Evolutionary conservation across 2,888 invertebrate species (phyloP).

Genomic region (Sminthurides aquaticus): DNA sequence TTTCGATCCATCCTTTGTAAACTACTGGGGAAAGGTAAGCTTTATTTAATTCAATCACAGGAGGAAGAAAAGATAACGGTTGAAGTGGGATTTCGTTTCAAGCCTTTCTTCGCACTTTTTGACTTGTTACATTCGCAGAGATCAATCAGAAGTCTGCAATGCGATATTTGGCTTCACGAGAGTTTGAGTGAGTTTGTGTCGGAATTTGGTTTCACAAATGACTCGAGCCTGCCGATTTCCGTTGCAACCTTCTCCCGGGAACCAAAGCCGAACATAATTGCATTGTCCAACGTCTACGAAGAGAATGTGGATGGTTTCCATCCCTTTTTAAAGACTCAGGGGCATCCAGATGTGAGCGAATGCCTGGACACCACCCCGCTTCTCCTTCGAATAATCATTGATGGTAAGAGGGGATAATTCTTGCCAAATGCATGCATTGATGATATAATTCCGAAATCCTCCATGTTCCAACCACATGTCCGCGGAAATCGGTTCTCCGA

Average conservation of each 20-base stretch:
- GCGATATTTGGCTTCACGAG: constrained; percentile 43
- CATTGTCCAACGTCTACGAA: constrained; percentile 43
- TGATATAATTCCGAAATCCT: neutral
- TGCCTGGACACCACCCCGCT: constrained; percentile 42
- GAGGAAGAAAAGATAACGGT: too few relatives aligned
- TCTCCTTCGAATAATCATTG: constrained; percentile 39
- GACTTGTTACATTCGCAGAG: constrained; percentile 30
- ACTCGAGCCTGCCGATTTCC: constrained; percentile 39
- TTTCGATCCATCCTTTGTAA: constrained; percentile 43
- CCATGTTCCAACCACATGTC: neutral
- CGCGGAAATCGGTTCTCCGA: too few relatives aligned
- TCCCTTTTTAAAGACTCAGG: constrained; percentile 41
- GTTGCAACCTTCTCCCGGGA: constrained; percentile 41
- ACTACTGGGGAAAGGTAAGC: constrained; percentile 43
- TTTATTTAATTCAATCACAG: neutral
- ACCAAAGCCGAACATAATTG: constrained; percentile 41
- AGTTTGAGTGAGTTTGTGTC: constrained; percentile 42
- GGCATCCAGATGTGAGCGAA: constrained; percentile 39
- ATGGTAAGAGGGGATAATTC: constrained; percentile 38
- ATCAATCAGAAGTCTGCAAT: constrained; percentile 41
- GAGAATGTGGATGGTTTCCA: constrained; percentile 40
- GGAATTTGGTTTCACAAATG: constrained; percentile 42
- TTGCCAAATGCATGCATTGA: neutral
- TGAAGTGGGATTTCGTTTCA: too few relatives aligned
- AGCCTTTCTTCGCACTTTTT: neutral